These are phyloP conservation scores for Aleiodes sp. DNA, from an alignment of 1,140 invertebrate species.

Conservation along the genomic window DNA sequence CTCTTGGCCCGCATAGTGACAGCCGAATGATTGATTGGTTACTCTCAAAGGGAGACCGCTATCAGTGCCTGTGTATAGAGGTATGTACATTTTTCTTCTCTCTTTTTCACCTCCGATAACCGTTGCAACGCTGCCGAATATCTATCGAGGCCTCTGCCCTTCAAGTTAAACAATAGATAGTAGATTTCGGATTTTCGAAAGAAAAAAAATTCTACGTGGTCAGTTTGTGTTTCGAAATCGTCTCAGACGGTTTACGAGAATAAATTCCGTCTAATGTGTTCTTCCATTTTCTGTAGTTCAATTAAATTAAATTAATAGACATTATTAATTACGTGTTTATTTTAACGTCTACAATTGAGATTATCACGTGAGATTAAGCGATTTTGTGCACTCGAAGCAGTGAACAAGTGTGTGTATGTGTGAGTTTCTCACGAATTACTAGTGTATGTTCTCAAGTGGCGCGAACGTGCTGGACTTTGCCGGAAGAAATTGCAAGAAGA, in stretches of 20 bases:
- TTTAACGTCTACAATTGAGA: not conserved
- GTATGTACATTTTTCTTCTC: conserved; percentile 21
- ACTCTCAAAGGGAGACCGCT: conserved; percentile 45
- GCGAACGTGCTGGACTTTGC: conserved; percentile 43
- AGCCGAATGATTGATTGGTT: conserved; percentile 45
- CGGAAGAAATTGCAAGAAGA: conserved; percentile 38
- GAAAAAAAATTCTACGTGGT: too few species aligned
- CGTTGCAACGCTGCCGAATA: too few species aligned
- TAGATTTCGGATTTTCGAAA: too few species aligned
- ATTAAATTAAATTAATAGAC: too few species aligned
- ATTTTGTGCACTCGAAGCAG: not conserved
- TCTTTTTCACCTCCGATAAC: too few species aligned
- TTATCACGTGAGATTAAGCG: not conserved
- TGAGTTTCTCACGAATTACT: conserved; percentile 30
- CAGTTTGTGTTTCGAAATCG: too few species aligned
- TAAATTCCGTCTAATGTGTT: not conserved
- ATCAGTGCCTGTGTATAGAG: conserved; percentile 31
- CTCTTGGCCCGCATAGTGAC: conserved; percentile 38
- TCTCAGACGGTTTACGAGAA: not conserved
- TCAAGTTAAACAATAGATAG: too few species aligned
- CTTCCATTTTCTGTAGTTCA: not conserved
- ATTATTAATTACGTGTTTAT: not conserved
- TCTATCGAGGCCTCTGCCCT: too few species aligned
- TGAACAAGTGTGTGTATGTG: not conserved
- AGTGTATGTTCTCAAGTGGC: conserved; percentile 12